These are phyloP conservation scores for Psittacula derbiana DNA, from an alignment of 2,797 vertebrate species.

Conservation along the genomic window DNA sequence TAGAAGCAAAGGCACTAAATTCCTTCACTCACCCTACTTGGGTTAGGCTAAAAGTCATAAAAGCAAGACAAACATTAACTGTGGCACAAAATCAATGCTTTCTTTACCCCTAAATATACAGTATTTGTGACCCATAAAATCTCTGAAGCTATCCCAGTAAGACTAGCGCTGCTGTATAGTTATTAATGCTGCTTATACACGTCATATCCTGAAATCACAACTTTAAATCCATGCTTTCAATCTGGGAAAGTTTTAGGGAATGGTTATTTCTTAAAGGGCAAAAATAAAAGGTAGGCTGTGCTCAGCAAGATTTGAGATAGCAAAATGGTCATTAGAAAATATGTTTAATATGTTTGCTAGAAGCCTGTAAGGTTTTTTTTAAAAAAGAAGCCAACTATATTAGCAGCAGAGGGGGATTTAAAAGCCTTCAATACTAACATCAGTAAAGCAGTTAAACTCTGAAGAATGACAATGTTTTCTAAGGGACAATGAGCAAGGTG, in stretches of 20 bases:
- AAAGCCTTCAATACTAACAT: neutral
- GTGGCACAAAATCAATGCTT: conserved; percentile 32
- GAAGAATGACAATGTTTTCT: neutral
- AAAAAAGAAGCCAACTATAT: neutral
- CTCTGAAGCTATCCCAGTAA: neutral
- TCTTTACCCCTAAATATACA: neutral
- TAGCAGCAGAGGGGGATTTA: neutral
- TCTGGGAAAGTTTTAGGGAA: neutral
- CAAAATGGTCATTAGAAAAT: neutral
- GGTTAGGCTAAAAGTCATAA: conserved; percentile 2
- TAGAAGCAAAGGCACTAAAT: neutral
- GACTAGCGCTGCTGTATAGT: neutral
- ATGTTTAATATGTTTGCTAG: neutral
- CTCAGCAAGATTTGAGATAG: neutral
- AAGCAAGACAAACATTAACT: neutral
- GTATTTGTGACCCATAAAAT: neutral
- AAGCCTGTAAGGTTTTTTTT: neutral
- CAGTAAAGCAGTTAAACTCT: neutral
- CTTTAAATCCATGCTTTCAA: neutral
- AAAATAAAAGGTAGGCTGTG: neutral
- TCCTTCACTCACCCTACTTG: neutral
- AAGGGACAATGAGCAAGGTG: neutral
- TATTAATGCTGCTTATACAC: neutral
- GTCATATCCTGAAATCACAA: neutral
- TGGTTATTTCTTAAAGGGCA: neutral